These are phyloP conservation scores for Hydraecia micacea DNA, from an alignment of 2,888 invertebrate species.

Conservation along the genomic window DNA sequence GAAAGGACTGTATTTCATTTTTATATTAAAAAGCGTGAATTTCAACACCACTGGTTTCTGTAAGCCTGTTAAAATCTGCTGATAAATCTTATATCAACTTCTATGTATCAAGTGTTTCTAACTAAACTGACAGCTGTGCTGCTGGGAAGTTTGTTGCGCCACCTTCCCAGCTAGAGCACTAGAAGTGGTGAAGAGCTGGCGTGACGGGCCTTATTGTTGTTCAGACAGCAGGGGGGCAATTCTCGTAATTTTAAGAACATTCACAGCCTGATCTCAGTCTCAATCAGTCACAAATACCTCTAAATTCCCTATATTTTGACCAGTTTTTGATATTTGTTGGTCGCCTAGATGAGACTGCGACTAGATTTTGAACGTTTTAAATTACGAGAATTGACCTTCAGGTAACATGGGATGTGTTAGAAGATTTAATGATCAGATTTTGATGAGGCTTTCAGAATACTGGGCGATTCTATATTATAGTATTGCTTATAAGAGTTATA, in stretches of 20 bases:
- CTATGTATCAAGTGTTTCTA: background rate
- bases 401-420: background rate
- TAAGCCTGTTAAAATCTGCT: background rate
- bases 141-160: background rate
- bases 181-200: background rate
- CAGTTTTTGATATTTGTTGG: too few relatives aligned
- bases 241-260: too few relatives aligned
- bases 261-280: too few relatives aligned
- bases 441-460: background rate
- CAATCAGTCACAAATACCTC: too few relatives aligned
- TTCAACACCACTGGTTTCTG: background rate
- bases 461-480: too few relatives aligned
- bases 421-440: too few relatives aligned
- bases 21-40: slow-evolving; percentile 19
- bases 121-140: background rate
- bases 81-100: background rate
- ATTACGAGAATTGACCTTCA: background rate
- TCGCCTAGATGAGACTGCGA: too few relatives aligned
- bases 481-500: slow-evolving; percentile 13
- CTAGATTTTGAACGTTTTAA: too few relatives aligned
- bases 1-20: background rate
- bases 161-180: background rate
- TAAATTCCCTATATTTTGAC: too few relatives aligned
- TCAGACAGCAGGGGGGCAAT: too few relatives aligned
- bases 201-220: too few relatives aligned